These are phyloP conservation scores for Tringa solitaria DNA, from an alignment of 2,113 vertebrate species.

Conservation along the genomic window DNA sequence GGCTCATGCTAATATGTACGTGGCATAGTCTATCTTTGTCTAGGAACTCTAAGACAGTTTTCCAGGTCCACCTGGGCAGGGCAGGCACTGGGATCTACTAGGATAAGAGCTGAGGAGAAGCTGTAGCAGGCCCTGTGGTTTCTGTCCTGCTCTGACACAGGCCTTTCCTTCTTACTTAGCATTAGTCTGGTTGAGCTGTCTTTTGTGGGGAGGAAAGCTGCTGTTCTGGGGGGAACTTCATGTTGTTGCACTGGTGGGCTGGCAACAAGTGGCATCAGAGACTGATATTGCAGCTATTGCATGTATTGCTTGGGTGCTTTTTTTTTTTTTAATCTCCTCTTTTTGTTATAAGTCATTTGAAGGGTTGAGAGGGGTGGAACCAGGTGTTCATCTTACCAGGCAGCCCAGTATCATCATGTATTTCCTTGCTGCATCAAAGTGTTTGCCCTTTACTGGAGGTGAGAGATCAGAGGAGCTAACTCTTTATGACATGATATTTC, in stretches of 20 bases:
- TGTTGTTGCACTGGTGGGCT: background rate
- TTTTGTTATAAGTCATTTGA: background rate
- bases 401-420: background rate
- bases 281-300: background rate
- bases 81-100: background rate
- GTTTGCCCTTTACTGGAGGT: background rate
- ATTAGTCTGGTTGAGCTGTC: background rate
- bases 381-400: background rate
- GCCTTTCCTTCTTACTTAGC: background rate
- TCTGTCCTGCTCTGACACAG: background rate
- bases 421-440: background rate
- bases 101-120: background rate
- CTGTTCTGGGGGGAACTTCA: background rate
- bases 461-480: background rate
- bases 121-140: background rate
- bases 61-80: background rate
- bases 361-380: background rate
- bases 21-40: background rate
- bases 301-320: background rate
- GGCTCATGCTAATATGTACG: background rate
- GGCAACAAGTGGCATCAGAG: background rate
- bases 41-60: background rate
- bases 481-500: background rate
- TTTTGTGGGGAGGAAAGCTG: background rate
- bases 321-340: accelerated